Evolutionary conservation across 1,140 invertebrate genomes (phyloP).

Genomic region (Drosophila orosa): DNA sequence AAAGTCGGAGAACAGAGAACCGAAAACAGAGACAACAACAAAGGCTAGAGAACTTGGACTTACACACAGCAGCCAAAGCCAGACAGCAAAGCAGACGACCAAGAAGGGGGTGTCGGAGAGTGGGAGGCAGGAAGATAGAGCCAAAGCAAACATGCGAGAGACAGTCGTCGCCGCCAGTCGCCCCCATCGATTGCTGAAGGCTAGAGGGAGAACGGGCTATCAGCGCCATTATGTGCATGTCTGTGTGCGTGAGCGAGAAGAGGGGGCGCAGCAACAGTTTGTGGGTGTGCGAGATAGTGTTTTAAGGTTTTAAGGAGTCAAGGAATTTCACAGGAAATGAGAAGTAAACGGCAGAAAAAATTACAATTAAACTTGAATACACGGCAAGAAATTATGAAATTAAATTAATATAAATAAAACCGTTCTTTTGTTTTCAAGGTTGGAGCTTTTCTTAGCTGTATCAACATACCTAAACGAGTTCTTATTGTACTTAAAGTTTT

Average conservation of each 20-base stretch:
- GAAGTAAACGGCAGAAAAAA: conserved; percentile 14
- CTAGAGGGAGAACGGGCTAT: conserved; percentile 38
- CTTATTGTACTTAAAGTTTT: neutral
- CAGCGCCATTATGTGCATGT: conserved; percentile 30
- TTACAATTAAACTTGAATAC: neutral
- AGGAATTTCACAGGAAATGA: conserved; percentile 61
- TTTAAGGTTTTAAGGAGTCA: conserved; percentile 64
- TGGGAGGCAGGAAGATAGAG: conserved; percentile 26
- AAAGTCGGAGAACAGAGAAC: conserved; percentile 39
- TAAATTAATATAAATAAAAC: too few species aligned
- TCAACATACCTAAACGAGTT: too few species aligned
- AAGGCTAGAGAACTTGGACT: conserved; percentile 70
- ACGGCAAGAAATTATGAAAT: neutral
- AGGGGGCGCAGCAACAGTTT: conserved; percentile 78
- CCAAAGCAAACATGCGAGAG: conserved; percentile 47
- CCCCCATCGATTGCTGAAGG: conserved; percentile 56
- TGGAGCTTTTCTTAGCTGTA: neutral
- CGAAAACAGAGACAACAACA: conserved; percentile 54
- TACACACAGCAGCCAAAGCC: conserved; percentile 67
- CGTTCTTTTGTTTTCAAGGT: neutral
- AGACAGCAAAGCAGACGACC: conserved; percentile 41
- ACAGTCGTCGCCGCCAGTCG: conserved; percentile 22
- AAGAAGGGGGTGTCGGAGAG: conserved; percentile 17
- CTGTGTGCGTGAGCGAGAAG: conserved; percentile 43
- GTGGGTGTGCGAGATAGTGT: conserved; percentile 31